These are phyloP conservation scores for Andrena chrysosceles DNA, from an alignment of 2,888 invertebrate genomes.

Conservation along the genomic window DNA sequence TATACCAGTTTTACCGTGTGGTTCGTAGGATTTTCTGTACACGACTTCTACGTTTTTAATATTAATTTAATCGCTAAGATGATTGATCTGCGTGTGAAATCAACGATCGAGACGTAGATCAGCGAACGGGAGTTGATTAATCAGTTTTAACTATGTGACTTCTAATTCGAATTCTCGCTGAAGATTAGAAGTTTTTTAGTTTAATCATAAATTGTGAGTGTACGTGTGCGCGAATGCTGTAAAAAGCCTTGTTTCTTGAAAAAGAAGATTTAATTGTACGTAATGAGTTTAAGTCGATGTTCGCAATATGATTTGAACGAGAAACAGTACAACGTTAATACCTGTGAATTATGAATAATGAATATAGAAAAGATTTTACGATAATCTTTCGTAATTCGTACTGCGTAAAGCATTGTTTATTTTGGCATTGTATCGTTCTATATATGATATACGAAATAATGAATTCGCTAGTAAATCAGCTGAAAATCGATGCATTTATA, in stretches of 20 bases:
- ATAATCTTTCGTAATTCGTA: conserved; percentile 22
- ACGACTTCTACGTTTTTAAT: conserved; percentile 25
- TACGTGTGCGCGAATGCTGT: not conserved
- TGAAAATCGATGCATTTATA: conserved; percentile 62
- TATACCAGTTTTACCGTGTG: conserved; percentile 43
- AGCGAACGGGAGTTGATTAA: conserved; percentile 10
- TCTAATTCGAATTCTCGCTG: conserved; percentile 8
- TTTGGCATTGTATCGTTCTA: conserved; percentile 18
- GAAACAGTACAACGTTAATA: conserved; percentile 44
- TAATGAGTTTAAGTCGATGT: conserved; percentile 17
- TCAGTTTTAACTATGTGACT: conserved; percentile 1
- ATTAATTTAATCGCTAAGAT: conserved; percentile 30
- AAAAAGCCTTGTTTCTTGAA: conserved; percentile 9
- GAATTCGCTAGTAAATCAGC: conserved; percentile 19
- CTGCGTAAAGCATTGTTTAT: conserved; percentile 29
- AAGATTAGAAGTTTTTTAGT: conserved; percentile 8
- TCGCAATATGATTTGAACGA: conserved; percentile 28
- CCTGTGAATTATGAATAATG: conserved; percentile 15
- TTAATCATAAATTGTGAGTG: conserved; percentile 7
- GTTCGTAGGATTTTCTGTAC: conserved; percentile 31
- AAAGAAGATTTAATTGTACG: conserved; percentile 32
- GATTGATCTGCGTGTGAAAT: not conserved
- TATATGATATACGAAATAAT: conserved; percentile 13
- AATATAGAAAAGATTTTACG: not conserved
- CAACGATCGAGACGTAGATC: conserved; percentile 6